Base-by-base conservation (phyloP, 2,888 invertebrate species). In the Metopia argyrocephala region DNA sequence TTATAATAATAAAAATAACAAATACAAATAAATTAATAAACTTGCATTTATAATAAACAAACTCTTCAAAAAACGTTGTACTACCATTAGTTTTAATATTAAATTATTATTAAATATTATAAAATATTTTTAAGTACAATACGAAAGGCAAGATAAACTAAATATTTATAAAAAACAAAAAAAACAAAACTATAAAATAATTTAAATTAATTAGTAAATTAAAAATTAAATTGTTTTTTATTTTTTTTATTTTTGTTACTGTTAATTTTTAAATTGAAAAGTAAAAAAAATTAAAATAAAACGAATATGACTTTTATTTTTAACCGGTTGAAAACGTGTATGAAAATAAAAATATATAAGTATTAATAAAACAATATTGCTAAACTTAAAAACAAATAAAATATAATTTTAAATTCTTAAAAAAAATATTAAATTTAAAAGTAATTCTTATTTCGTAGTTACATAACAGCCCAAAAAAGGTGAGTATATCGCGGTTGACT, bases 371-470 rank as follows among this genome's bases (percentile, higher is more conserved):
- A 54, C 7, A 62, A 62, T 31, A 68, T 71, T 78, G 65, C 65
- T 61, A 46, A 81, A 74, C 38, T 65, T 48, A 61, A 18, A 38
- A 78, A 65, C 4, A 74, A 78, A 81, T 74, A 81, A 81, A 31
- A 81, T 66, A 74, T 78, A 81, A 74, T 80, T 80, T 76, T 59
- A 69, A 80, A 76, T 76, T 80, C 76, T 69, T 57, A 71, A 78
- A 78, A 69, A 70, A 54, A 71, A 23, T n/a, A n/a, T n/a, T n/a
- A 15, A 48, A 62, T 21, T 2, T 12, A 31, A 31, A 52, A 5
- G 20, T n/a, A 18, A 50, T 9, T 0, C 21, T n/a, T n/a, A 25
- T 2, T 6, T 23, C 12, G 12, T 69, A 12, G 68, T 68, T 21
- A 25, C 28, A 52, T 5, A n/a, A 31, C 31, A n/a, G 0, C 5